Conservation (phyloP, 2,113 vertebrate species). For the Parus major region DNA sequence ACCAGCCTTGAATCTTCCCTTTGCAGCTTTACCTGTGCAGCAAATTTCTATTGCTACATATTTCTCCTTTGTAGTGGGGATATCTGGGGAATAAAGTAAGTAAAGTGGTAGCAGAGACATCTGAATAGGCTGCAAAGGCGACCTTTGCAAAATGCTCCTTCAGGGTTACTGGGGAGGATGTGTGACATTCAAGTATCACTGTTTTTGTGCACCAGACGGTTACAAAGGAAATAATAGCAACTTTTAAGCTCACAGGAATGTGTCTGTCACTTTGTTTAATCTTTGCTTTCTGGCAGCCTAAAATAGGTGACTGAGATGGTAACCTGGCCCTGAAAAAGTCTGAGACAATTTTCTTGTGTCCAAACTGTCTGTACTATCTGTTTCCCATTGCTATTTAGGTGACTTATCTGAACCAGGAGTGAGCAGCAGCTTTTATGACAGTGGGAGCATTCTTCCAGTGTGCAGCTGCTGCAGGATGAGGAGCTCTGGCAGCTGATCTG, state of each 20-base stretch:
- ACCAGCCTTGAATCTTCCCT: neutral
- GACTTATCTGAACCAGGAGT: neutral
- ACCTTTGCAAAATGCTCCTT: constrained; percentile 27
- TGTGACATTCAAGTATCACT: constrained; percentile 36
- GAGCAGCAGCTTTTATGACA: neutral
- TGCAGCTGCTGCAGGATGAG: neutral
- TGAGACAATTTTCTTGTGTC: neutral
- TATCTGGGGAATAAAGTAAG: neutral
- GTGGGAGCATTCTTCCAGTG: neutral
- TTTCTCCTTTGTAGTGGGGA: neutral
- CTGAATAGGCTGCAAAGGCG: neutral
- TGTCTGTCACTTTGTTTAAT: neutral
- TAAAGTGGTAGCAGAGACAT: neutral
- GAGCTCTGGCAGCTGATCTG: neutral
- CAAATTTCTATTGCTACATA: neutral
- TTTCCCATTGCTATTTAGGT: neutral
- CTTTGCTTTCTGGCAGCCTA: neutral
- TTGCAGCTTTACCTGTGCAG: neutral
- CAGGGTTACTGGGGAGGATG: neutral
- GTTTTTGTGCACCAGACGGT: neutral
- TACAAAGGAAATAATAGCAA: constrained; percentile 31
- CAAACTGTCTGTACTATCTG: neutral
- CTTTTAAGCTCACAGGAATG: neutral
- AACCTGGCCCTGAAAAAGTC: neutral
- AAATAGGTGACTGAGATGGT: neutral